Conservation (phyloP, 2,797 vertebrate genomes). For the Percopsis omiscomaycus region DNA sequence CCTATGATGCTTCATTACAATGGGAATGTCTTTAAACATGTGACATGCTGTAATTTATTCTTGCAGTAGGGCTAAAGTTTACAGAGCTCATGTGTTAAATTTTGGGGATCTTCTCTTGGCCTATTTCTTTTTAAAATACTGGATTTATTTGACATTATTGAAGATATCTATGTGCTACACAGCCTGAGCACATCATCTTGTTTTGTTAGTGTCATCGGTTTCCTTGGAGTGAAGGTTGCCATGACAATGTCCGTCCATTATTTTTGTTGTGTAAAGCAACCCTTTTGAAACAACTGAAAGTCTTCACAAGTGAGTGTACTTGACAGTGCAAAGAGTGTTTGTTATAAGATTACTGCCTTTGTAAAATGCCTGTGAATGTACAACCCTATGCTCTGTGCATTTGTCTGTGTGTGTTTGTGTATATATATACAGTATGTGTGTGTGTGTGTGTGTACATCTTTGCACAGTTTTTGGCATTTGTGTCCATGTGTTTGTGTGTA, state of each 20-base stretch:
- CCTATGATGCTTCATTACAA: too few relatives aligned
- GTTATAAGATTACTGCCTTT: neutral
- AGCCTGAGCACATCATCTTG: slow-evolving; percentile 52
- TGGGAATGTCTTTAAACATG: slow-evolving; percentile 31
- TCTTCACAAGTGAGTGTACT: neutral
- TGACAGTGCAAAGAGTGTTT: neutral
- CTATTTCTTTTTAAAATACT: slow-evolving; percentile 54
- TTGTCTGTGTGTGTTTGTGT: slow-evolving; percentile 18
- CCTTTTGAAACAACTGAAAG: slow-evolving; percentile 32
- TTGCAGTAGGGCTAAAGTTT: neutral
- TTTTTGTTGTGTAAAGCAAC: slow-evolving; percentile 45
- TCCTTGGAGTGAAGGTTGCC: slow-evolving; percentile 62
- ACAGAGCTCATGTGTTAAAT: slow-evolving; percentile 50
- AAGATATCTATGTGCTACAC: slow-evolving; percentile 30
- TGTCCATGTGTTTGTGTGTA: too few relatives aligned
- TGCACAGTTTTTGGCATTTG: too few relatives aligned
- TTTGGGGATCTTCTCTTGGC: slow-evolving; percentile 27
- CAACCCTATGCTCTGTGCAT: slow-evolving; percentile 4
- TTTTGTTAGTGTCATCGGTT: slow-evolving; percentile 68
- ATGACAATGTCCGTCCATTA: slow-evolving; percentile 40
- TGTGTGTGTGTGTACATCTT: slow-evolving; percentile 2
- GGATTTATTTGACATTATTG: slow-evolving; percentile 60
- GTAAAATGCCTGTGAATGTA: neutral
- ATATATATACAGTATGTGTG: neutral
- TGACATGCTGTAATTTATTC: slow-evolving; percentile 26